These are phyloP conservation scores for Lathronympha strigana DNA, from an alignment of 2,888 invertebrate species.

Conservation along the genomic window DNA sequence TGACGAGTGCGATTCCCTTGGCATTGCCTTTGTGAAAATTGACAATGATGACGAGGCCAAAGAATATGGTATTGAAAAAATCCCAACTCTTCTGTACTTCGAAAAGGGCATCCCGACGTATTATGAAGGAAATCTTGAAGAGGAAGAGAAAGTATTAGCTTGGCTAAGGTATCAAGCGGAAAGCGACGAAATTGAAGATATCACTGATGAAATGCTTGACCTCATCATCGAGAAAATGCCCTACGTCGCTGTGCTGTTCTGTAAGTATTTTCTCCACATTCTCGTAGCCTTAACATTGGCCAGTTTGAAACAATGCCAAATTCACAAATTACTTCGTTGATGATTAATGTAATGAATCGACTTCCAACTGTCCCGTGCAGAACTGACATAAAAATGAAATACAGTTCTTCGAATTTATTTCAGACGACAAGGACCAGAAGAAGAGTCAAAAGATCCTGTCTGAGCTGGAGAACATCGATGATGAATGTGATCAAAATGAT, in stretches of 20 bases:
- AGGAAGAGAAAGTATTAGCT: slow-evolving; percentile 93
- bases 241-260: slow-evolving; percentile 95
- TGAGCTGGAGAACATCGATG: slow-evolving; percentile 96
- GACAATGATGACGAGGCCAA: slow-evolving; percentile 95
- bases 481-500: slow-evolving; percentile 96
- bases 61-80: slow-evolving; percentile 95
- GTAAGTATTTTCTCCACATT: slow-evolving; percentile 84
- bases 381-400: slow-evolving; percentile 82
- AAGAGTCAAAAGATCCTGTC: slow-evolving; percentile 93
- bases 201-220: slow-evolving; percentile 97
- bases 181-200: slow-evolving; percentile 96
- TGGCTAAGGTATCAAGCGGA: slow-evolving; percentile 94
- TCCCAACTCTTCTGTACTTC: slow-evolving; percentile 93
- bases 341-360: slow-evolving; percentile 50
- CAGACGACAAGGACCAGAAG: slow-evolving; percentile 96
- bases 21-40: slow-evolving; percentile 96
- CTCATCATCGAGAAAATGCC: slow-evolving; percentile 94
- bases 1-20: slow-evolving; percentile 95
- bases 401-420: slow-evolving; percentile 74
- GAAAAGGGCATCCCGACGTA: slow-evolving; percentile 90
- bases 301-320: slow-evolving; percentile 63
- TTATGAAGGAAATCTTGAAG: slow-evolving; percentile 93
- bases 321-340: slow-evolving; percentile 54
- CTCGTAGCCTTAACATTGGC: slow-evolving; percentile 56
- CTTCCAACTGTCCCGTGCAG: slow-evolving; percentile 62